Base-by-base conservation (phyloP, 2,113 vertebrate genomes). In the Potamarius usumacintae region DNA sequence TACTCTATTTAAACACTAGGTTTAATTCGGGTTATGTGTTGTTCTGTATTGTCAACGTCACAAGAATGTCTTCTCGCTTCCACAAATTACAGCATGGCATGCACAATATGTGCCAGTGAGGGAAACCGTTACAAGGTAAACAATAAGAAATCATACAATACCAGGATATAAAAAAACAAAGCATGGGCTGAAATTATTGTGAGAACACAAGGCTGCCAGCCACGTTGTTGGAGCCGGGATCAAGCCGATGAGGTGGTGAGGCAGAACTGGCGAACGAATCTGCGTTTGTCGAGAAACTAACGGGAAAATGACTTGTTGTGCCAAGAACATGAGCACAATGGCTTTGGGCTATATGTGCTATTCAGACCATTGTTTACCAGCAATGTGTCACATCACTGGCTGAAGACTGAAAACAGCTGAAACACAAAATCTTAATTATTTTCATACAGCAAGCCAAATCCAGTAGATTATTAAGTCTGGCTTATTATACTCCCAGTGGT, bases 131-230 rank as follows among this genome's bases (percentile, higher is more conserved):
- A 55, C 17, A 65, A 58, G 81, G 58, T 15, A 22, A 65, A 62
- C 27, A 69, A 83, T 34, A 30, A 25, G 69, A 62, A 76, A 63
- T 48, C 17, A 27, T 53, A 83, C 86, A 84, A 87, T 65, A 77
- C 22, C 81, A 87, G 86, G 86, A 87, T 84, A 78, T 84, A 55
- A 53, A 83, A 87, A 87, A 77, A 20, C 71, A 87, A 77, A 76
- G 17, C 81, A 67, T 52, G 55, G 22, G 58, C 50, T 65, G 10
- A 48, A 63, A 62, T 18, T 62, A 83, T 83, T 77, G 48, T 77
- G 11, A 76, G 55, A 65, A 55, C 57, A 9, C 69, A 78, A 55
- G 14, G 71, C 22, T 76, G 69, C 42, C 69, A 42, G 42, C 55
- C 58, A 50, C 69, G 25, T 17, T 63, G 27, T 0, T 50, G 3